A percentile compares a stretch with the other conserved stretches of the same genome.
Evolutionary conservation across 1,140 invertebrate genomes (phyloP).

Genomic region (Drosophila teissieri): DNA sequence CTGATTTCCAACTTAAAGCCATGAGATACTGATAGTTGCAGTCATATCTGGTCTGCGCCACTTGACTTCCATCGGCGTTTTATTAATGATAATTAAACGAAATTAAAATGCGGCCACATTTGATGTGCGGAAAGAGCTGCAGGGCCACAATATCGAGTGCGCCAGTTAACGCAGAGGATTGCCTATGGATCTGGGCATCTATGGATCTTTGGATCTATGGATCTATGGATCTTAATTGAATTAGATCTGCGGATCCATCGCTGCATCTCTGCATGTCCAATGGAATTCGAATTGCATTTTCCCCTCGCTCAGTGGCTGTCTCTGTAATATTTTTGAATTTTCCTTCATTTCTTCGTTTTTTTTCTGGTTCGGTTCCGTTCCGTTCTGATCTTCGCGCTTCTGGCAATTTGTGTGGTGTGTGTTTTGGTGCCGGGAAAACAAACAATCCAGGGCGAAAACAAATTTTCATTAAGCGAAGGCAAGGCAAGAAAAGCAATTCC

Average conservation of each 20-base stretch:
- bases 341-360: slow-evolving; percentile 1
- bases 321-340: slow-evolving; percentile 14
- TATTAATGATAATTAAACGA: slow-evolving; percentile 44
- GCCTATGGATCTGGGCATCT: slow-evolving; percentile 25
- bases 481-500: slow-evolving; percentile 16
- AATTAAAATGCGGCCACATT: slow-evolving; percentile 54
- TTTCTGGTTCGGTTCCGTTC: background rate
- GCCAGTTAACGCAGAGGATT: slow-evolving; percentile 15
- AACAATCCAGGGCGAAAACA: slow-evolving; percentile 26
- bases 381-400: slow-evolving; percentile 18
- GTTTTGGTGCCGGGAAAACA: slow-evolving; percentile 27
- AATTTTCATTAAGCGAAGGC: slow-evolving; percentile 59
- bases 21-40: background rate
- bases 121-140: slow-evolving; percentile 6
- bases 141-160: slow-evolving; percentile 25
- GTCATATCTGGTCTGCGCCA: background rate
- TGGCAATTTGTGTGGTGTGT: slow-evolving; percentile 21
- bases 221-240: slow-evolving; percentile 57
- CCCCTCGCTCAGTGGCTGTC: slow-evolving; percentile 28
- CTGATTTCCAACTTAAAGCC: background rate
- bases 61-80: background rate
- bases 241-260: slow-evolving; percentile 37
- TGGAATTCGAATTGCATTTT: slow-evolving; percentile 48
- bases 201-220: background rate
- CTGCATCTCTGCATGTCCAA: slow-evolving; percentile 39